Evolutionary conservation across 1,140 invertebrate genomes (phyloP).

Genomic region (Homalodisca vitripennis): DNA sequence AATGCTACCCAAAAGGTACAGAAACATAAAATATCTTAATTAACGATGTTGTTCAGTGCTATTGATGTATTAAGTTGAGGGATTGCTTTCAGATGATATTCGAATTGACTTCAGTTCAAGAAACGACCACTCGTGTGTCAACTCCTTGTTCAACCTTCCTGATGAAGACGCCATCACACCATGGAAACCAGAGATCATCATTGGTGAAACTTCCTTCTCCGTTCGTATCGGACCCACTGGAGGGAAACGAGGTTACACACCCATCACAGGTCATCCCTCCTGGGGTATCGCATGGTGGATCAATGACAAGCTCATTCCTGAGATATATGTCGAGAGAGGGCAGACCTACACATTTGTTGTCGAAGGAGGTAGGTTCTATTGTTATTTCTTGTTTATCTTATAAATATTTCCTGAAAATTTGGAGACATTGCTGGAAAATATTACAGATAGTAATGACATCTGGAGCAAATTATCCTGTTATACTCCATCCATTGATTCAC

Average conservation of each 20-base stretch:
- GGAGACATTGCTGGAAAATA: no score
- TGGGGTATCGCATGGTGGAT: slow-evolving; percentile 95
- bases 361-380: slow-evolving; percentile 81
- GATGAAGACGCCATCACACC: slow-evolving; percentile 57
- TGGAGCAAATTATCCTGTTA: no score
- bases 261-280: slow-evolving; percentile 70
- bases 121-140: slow-evolving; percentile 52
- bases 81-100: slow-evolving; percentile 59
- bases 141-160: slow-evolving; percentile 50
- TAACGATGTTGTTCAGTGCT: no score
- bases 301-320: slow-evolving; percentile 87
- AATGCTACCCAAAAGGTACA: no score
- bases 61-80: no score
- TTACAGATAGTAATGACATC: no score
- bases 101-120: slow-evolving; percentile 68
- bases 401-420: no score
- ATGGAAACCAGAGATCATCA: slow-evolving; percentile 64
- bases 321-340: slow-evolving; percentile 85
- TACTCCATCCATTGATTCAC: no score
- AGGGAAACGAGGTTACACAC: slow-evolving; percentile 73
- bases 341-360: slow-evolving; percentile 85
- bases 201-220: slow-evolving; percentile 62
- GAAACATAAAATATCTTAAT: no score
- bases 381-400: no score
- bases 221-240: slow-evolving; percentile 82